Percentiles rank a stretch among this genome's conserved stretches.
Evolutionary conservation across 2,888 invertebrate species (phyloP).

Genomic region (Seira sanloemensis): DNA sequence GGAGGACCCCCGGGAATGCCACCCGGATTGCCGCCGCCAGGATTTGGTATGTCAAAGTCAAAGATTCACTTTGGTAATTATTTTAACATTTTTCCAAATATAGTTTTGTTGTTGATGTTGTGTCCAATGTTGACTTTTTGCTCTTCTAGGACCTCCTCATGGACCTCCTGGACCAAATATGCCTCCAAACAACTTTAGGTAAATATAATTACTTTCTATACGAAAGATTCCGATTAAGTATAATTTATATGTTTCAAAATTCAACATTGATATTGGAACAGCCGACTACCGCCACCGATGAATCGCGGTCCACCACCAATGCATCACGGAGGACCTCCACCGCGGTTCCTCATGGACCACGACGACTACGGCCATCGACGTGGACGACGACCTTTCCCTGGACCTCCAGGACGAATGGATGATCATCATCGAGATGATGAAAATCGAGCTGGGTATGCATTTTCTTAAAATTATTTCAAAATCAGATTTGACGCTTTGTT

Average conservation of each 20-base stretch:
- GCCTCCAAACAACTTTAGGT: conserved; percentile 54
- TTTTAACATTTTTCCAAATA: no score
- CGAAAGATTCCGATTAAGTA: background rate
- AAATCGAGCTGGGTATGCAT: conserved; percentile 42
- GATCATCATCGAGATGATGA: conserved; percentile 34
- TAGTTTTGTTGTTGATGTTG: conserved; percentile 10
- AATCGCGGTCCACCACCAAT: conserved; percentile 63
- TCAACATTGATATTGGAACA: conserved; percentile 17
- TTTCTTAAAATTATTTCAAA: background rate
- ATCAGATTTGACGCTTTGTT: no score
- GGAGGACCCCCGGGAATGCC: conserved; percentile 38
- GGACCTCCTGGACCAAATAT: conserved; percentile 67
- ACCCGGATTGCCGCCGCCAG: conserved; percentile 54
- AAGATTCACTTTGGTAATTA: no score
- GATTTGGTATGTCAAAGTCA: conserved; percentile 43
- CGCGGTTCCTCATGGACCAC: conserved; percentile 52
- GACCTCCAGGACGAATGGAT: conserved; percentile 30
- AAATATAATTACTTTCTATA: background rate
- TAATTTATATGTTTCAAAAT: background rate
- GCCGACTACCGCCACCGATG: conserved; percentile 63
- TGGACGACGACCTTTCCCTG: conserved; percentile 37
- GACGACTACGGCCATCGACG: conserved; percentile 42
- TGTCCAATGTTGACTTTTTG: background rate
- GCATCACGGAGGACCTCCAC: conserved; percentile 60
- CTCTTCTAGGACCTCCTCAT: conserved; percentile 41